Conservation (phyloP, 2,888 invertebrate species). For the Drosophila koepferae region DNA sequence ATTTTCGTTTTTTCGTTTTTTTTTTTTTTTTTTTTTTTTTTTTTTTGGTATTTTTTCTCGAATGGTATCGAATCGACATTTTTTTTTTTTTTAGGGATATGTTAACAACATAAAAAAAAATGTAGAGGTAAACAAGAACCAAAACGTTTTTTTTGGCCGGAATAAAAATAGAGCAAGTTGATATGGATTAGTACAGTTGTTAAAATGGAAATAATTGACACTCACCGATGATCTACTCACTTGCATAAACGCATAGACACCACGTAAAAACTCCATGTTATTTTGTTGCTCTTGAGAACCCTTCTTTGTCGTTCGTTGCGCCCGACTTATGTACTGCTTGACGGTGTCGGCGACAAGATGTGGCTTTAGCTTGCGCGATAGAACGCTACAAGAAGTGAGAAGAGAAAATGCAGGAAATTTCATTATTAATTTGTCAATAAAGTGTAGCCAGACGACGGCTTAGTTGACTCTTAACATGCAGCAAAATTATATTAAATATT, state of each 20-base stretch:
- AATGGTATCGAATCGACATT: conserved; percentile 27
- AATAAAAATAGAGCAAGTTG: conserved; percentile 83
- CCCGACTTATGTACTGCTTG: conserved; percentile 85
- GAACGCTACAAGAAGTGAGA: conserved; percentile 70
- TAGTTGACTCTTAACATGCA: neutral
- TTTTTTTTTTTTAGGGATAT: conserved; percentile 27
- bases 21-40: conserved; percentile 35
- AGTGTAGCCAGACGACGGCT: too few relatives aligned
- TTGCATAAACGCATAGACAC: conserved; percentile 86
- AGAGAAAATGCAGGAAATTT: neutral
- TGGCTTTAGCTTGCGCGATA: conserved; percentile 85
- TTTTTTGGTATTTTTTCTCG: conserved; percentile 17
- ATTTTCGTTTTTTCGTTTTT: conserved; percentile 24
- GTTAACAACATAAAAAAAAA: conserved; percentile 8
- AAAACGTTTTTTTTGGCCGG: conserved; percentile 69
- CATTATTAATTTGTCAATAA: neutral
- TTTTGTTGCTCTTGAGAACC: conserved; percentile 84
- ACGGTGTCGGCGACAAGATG: conserved; percentile 85
- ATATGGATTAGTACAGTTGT: conserved; percentile 85
- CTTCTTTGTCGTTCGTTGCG: conserved; percentile 83
- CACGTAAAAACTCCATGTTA: conserved; percentile 86
- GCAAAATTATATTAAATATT: neutral
- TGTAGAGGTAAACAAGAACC: conserved; percentile 61
- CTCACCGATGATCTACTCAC: conserved; percentile 86
- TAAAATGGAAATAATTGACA: conserved; percentile 84